Evolutionary conservation across 2,888 invertebrate species (phyloP), one percentile per base, ranked within the genome.

Genomic region (Odontothrips loti): DNA sequence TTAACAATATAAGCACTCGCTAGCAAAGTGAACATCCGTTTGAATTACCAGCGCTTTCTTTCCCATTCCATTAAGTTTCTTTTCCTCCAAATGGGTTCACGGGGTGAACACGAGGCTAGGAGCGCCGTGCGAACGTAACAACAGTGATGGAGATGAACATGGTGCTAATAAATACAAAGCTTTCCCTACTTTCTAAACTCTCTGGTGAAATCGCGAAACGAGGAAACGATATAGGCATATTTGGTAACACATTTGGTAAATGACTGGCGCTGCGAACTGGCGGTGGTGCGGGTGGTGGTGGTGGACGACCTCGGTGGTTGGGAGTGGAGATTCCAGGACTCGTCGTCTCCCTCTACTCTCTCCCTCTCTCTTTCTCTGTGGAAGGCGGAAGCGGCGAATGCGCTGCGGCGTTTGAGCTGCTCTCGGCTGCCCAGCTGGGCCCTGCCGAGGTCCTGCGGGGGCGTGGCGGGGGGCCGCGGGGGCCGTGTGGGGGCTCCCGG

Each of bases 401-500:
- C 15, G 20, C 20, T 20, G 51, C 34, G 34, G 34, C 6, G 34
- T 43, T 43, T 17, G 51, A 51, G 51, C 51, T 51, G 51, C 51
- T 10, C 20, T 51, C 20, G 12, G 51, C 48, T 48, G 34, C 34
- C 34, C 20, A 15, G 58, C 20, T 15, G 58, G 58, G 6, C 20
- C 58, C 51, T 51, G 51, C 58, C 15, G 58, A 51, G 51, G 51
- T 51, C 51, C 11, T 51, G 3, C 17, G 58, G 10, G 20, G 68
- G 68, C 68, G 0, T 82, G 90, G 90, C 29, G 89, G 89, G 84
- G 89, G 89, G 83, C 88, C 88, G 17, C 89, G 90, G 4, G 87
- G 86, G 1, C 87, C 89, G 0, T 88, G 89, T 4, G 88, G 89
- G 87, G 87, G 20, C 88, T 89, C 34, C 34, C 47, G 90, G 90